These are phyloP conservation scores for Zeus faber DNA, from an alignment of 2,113 vertebrate genomes.

Conservation along the genomic window DNA sequence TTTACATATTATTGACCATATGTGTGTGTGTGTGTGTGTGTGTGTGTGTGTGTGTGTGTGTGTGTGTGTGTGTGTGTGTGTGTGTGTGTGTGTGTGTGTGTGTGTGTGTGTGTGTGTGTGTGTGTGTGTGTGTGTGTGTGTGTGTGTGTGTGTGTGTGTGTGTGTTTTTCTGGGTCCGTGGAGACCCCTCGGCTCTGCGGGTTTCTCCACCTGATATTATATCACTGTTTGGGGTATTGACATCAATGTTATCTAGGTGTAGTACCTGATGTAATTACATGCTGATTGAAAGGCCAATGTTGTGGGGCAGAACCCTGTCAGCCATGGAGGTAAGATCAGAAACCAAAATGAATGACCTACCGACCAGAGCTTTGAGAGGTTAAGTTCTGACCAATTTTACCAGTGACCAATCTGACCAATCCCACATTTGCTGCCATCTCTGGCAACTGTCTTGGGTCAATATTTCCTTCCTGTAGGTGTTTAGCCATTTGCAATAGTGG, in stretches of 20 bases:
- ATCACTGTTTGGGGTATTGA: slow-evolving; percentile 51
- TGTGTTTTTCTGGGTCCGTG: slow-evolving; percentile 4
- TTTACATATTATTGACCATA: background rate
- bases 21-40: slow-evolving; percentile 8
- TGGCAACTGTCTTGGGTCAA: too few relatives aligned
- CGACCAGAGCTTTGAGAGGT: slow-evolving; percentile 13
- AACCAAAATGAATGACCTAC: slow-evolving; percentile 37
- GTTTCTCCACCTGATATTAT: slow-evolving; percentile 31
- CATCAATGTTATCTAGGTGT: slow-evolving; percentile 59
- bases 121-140: slow-evolving; percentile 1
- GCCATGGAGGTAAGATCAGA: slow-evolving; percentile 46
- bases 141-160: slow-evolving; percentile 9
- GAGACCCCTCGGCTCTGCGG: slow-evolving; percentile 28
- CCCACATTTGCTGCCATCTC: too few relatives aligned
- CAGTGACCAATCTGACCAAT: too few relatives aligned
- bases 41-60: slow-evolving; percentile 2
- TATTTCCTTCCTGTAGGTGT: too few relatives aligned
- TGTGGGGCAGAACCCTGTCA: slow-evolving; percentile 25
- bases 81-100: slow-evolving; percentile 5
- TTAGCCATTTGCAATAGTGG: too few relatives aligned
- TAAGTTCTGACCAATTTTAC: slow-evolving; percentile 41
- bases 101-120: background rate
- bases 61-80: background rate
- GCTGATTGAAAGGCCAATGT: slow-evolving; percentile 66
- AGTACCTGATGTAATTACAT: slow-evolving; percentile 70